Percentiles rank a stretch among this genome's conserved stretches.
Conservation (phyloP, 2,888 invertebrate genomes). For the Andricus curvator region DNA sequence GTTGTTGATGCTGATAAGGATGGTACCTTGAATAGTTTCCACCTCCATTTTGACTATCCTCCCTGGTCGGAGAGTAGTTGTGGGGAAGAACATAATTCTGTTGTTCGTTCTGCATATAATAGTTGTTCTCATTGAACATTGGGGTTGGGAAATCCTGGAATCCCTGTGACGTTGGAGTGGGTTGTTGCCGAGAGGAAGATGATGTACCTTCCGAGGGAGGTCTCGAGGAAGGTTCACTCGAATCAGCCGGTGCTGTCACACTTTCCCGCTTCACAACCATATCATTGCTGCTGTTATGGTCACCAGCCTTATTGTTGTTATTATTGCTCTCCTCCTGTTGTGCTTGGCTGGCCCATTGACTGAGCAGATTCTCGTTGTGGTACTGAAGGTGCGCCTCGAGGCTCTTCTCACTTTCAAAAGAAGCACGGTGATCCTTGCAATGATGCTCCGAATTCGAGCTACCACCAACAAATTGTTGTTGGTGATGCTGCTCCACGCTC, state of each 20-base stretch:
- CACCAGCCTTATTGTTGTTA: conserved; percentile 79
- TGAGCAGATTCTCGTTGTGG: conserved; percentile 87
- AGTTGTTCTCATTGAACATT: conserved; percentile 65
- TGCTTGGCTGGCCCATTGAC: conserved; percentile 85
- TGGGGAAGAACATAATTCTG: conserved; percentile 75
- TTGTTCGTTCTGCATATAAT: conserved; percentile 71
- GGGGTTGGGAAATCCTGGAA: conserved; percentile 57
- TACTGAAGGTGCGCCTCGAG: conserved; percentile 90
- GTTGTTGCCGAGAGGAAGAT: conserved; percentile 82
- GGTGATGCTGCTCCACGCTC: conserved; percentile 69
- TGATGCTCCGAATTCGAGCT: conserved; percentile 82
- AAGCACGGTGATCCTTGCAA: conserved; percentile 88
- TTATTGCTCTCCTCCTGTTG: conserved; percentile 84
- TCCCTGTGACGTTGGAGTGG: conserved; percentile 76
- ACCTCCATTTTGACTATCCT: conserved; percentile 75
- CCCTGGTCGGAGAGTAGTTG: conserved; percentile 78
- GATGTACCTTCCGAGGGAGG: conserved; percentile 81
- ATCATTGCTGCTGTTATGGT: conserved; percentile 77
- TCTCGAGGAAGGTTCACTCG: conserved; percentile 83
- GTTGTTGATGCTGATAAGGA: conserved; percentile 78
- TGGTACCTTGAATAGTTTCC: conserved; percentile 67
- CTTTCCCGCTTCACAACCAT: conserved; percentile 79
- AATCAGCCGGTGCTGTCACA: conserved; percentile 85
- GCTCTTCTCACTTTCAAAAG: conserved; percentile 87
- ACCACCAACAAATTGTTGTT: conserved; percentile 58